Evolutionary conservation across 2,113 vertebrate genomes (phyloP).

Genomic region (Caranx ignobilis): DNA sequence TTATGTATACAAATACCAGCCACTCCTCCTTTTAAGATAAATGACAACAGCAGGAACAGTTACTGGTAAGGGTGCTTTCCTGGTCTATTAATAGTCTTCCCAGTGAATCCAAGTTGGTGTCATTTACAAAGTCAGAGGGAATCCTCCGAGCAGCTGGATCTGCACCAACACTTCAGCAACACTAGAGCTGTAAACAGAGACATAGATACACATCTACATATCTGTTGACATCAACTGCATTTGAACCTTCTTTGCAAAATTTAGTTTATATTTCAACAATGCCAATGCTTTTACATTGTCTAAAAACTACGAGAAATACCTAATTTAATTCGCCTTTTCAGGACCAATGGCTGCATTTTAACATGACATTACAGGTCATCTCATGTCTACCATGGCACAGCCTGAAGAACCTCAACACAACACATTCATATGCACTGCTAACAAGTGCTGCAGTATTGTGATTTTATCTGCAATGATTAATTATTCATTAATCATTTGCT

Average conservation of each 20-base stretch:
- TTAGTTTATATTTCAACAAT: neutral
- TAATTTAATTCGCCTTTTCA: neutral
- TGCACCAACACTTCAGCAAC: slow-evolving; percentile 18
- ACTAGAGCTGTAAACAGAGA: slow-evolving; percentile 50
- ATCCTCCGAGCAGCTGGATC: slow-evolving; percentile 66
- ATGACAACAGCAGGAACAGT: slow-evolving; percentile 57
- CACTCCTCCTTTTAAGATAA: slow-evolving; percentile 15
- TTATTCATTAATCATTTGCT: too few relatives aligned
- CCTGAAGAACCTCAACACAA: neutral
- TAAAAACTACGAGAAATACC: neutral
- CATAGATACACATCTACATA: slow-evolving; percentile 1
- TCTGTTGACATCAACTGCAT: neutral
- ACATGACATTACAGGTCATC: neutral
- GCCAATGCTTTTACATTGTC: neutral
- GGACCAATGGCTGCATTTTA: neutral
- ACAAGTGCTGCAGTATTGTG: neutral
- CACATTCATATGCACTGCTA: neutral
- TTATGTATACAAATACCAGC: neutral
- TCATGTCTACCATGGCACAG: too few relatives aligned
- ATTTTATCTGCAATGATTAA: neutral
- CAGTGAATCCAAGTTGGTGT: slow-evolving; percentile 20
- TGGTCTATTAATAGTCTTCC: slow-evolving; percentile 64
- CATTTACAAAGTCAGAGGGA: slow-evolving; percentile 56
- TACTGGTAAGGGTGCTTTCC: slow-evolving; percentile 28
- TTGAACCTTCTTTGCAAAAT: neutral